Percentiles rank a stretch among this genome's conserved stretches.
Conservation (phyloP, 2,797 vertebrate genomes). For the Fundulus diaphanus region DNA sequence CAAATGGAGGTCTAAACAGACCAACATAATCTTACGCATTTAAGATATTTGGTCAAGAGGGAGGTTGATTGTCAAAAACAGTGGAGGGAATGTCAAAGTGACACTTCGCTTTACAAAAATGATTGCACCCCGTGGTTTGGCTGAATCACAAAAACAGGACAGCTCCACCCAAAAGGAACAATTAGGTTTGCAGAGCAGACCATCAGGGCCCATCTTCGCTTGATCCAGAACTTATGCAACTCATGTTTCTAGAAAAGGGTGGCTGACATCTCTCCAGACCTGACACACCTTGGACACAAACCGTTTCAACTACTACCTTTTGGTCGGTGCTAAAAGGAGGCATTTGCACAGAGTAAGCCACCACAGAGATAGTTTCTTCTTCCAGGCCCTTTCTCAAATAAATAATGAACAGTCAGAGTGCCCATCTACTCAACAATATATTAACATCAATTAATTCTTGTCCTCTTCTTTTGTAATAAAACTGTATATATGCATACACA, state of each 20-base stretch:
- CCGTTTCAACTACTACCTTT: neutral
- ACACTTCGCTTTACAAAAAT: neutral
- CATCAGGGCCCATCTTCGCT: no score
- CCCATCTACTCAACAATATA: neutral
- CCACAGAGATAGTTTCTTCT: neutral
- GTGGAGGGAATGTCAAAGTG: neutral
- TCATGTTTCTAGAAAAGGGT: neutral
- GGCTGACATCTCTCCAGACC: neutral
- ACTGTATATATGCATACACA: neutral
- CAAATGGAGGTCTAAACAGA: neutral
- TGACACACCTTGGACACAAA: neutral
- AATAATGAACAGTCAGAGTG: neutral
- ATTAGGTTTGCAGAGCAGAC: no score
- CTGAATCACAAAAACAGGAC: neutral
- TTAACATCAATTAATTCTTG: neutral
- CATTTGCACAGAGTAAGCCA: neutral
- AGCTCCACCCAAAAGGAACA: no score
- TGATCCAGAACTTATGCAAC: no score
- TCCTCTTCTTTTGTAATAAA: neutral
- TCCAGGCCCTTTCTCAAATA: neutral
- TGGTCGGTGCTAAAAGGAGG: neutral
- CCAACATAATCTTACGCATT: neutral
- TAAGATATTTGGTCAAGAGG: conserved; percentile 1
- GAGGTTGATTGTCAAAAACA: neutral
- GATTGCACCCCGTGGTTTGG: neutral